A percentile compares a stretch with the other conserved stretches of the same genome.
phyloP scores from a whole-genome alignment of 2,888 invertebrate genomes.

The Tillus elongatus region DNA sequence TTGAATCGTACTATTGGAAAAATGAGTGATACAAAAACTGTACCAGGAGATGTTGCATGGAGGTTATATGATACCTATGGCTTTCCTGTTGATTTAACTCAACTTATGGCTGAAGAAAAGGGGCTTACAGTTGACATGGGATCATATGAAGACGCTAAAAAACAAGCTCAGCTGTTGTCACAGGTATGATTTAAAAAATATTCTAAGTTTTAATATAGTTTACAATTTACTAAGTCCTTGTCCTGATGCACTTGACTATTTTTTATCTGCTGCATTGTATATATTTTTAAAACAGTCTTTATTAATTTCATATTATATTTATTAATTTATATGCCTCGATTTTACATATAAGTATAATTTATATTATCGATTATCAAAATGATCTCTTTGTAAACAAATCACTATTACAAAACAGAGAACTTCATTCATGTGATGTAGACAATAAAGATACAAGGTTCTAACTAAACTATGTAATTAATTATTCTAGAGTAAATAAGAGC shows the following conservation, averaged over 20 bases:
- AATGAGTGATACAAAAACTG: constrained; percentile 56
- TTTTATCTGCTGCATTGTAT: neutral
- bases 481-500: too few species aligned
- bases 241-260: too few species aligned
- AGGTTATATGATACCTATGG: constrained; percentile 98
- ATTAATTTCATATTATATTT: neutral
- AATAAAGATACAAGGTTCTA: too few species aligned
- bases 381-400: too few species aligned
- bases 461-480: too few species aligned
- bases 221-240: too few species aligned
- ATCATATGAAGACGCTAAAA: constrained; percentile 86
- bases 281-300: neutral
- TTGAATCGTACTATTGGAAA: constrained; percentile 85
- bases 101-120: constrained; percentile 95
- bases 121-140: constrained; percentile 78
- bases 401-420: too few species aligned
- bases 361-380: too few species aligned
- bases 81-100: constrained; percentile 95
- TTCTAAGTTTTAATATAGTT: too few species aligned
- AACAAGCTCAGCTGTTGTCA: constrained; percentile 78
- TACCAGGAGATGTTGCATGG: constrained; percentile 98
- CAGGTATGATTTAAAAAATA: constrained; percentile 49
- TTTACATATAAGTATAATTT: too few species aligned
- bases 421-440: too few species aligned
- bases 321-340: too few species aligned